phyloP scores from a whole-genome alignment of 2,888 invertebrate species.

The Orthosia gothica region DNA sequence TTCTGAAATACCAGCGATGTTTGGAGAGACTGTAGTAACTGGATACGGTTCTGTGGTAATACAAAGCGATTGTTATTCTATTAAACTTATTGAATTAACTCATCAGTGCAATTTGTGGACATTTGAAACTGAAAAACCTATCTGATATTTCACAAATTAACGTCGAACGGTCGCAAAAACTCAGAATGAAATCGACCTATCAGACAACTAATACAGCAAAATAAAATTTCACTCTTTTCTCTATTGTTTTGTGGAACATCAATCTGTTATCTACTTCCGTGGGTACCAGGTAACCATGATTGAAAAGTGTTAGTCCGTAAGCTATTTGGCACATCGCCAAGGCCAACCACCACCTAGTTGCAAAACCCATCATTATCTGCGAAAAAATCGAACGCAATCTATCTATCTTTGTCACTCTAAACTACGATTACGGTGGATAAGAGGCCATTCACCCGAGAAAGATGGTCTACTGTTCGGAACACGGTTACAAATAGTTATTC shows the following conservation, averaged over 20 bases:
- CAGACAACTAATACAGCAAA: not conserved
- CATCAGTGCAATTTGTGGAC: not conserved
- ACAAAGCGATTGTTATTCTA: conserved; percentile 17
- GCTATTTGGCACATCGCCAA: conserved; percentile 46
- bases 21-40: conserved; percentile 86
- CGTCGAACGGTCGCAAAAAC: not conserved
- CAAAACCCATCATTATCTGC: conserved; percentile 41
- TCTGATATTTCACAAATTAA: not conserved
- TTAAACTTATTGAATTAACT: not conserved
- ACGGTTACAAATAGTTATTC: not conserved
- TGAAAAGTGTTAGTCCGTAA: conserved; percentile 37
- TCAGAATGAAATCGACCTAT: not conserved
- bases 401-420: conserved; percentile 33
- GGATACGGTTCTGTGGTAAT: conserved; percentile 88
- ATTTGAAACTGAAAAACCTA: not conserved
- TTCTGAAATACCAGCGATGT: conserved; percentile 77
- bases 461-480: not conserved
- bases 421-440: not conserved
- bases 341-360: conserved; percentile 34
- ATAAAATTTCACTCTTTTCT: not conserved
- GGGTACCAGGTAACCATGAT: conserved; percentile 60
- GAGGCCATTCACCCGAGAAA: conserved; percentile 17
- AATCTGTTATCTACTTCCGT: conserved; percentile 61
- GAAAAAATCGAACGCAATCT: conserved; percentile 22
- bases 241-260: conserved; percentile 53